Base-by-base conservation (phyloP, 2,797 vertebrate genomes). In the Sebastes dallii region DNA sequence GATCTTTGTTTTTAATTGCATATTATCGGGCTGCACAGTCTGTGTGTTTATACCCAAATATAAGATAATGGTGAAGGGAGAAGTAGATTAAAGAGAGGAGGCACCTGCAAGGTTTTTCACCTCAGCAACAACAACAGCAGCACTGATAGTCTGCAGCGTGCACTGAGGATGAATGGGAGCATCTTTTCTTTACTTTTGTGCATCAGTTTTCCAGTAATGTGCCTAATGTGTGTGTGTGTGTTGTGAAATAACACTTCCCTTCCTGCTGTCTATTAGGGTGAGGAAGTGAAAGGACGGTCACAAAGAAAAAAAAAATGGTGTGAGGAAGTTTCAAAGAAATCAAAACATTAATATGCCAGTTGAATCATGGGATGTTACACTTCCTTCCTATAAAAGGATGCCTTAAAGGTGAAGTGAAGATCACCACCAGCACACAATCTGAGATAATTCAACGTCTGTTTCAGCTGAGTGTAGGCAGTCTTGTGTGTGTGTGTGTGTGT, bases 1-100 rank as follows among this genome's bases (percentile, higher is more conserved):
- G 93, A 95, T 95, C 94, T 95, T 95, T 95, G 92, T 93, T 95
- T 96, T 95, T 95, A 96, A 95, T 96, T 95, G 95, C 92, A 94
- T 95, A 95, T 95, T 94, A 95, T 95, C 91, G 88, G 92, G 88
- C 83, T 91, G 81, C 93, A 92, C 90, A 84, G 91, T 89, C 89
- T 90, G 89, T 93, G 92, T 95, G 93, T 94, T 92, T 94, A 92
- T 91, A 92, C 88, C 89, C 91, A 94, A 95, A 95, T 94, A 93
- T 94, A 94, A 96, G 95, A 96, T 95, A 95, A 95, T 95, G 92
- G 91, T 92, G 85, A 92, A 78, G 75, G 86, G 77, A 90, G 87
- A 78, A 91, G 90, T 91, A 90, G 91, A 95, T 95, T 94, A 90
- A 86, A 88, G 84, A 89, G 72, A 88, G 78, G 75, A 85, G 90